These are phyloP conservation scores for Aporrectodea caliginosa DNA, from an alignment of 1,140 invertebrate genomes.

Conservation along the genomic window DNA sequence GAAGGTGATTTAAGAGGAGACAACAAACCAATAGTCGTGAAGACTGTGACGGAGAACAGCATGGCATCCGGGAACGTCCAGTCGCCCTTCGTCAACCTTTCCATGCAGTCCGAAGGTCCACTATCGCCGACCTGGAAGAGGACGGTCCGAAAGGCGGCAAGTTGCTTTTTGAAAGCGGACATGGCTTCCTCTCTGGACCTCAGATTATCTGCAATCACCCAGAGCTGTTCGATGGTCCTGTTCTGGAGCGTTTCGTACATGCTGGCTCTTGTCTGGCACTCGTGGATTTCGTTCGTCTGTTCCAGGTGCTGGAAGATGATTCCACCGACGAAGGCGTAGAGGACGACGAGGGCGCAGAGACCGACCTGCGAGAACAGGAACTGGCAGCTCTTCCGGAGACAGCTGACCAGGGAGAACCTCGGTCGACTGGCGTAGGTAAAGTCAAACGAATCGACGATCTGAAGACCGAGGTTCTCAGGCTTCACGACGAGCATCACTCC, in stretches of 20 bases:
- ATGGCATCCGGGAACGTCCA: constrained; percentile 50
- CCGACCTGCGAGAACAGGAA: constrained; percentile 94
- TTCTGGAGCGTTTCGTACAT: constrained; percentile 37
- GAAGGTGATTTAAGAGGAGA: too few species aligned
- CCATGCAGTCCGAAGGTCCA: too few species aligned
- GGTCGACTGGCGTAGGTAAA: background rate
- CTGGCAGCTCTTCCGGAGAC: constrained; percentile 74
- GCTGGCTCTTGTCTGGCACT: constrained; percentile 54
- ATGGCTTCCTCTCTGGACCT: too few species aligned
- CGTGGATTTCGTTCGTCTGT: constrained; percentile 73
- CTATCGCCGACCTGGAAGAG: too few species aligned
- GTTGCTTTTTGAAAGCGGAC: too few species aligned
- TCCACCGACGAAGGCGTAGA: constrained; percentile 84
- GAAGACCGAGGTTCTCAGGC: background rate
- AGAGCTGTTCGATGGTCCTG: constrained; percentile 71
- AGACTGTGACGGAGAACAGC: constrained; percentile 90
- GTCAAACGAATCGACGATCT: background rate
- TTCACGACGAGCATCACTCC: background rate
- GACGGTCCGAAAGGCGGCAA: too few species aligned
- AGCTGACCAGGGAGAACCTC: constrained; percentile 43
- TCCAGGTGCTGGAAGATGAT: constrained; percentile 89
- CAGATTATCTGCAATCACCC: too few species aligned
- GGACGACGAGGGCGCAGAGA: constrained; percentile 82
- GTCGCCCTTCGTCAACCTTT: constrained; percentile 39
- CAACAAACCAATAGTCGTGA: constrained; percentile 88